Conservation (phyloP, 1,140 invertebrate species). For the Temnothorax nylanderi region DNA sequence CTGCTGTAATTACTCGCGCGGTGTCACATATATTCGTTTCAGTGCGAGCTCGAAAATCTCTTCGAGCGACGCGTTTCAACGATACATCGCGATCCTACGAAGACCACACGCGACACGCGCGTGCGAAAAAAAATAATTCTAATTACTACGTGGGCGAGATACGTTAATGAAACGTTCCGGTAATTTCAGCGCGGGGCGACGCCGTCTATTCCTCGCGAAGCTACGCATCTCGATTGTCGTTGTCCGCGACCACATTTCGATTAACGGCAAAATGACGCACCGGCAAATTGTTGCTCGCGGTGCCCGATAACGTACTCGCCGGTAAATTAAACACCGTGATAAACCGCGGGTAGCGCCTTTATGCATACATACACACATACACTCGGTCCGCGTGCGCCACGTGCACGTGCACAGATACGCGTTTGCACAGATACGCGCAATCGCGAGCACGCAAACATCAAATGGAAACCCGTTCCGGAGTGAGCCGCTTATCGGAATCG, state of each 20-base stretch:
- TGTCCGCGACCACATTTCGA: constrained; percentile 69
- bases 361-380: background rate
- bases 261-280: constrained; percentile 64
- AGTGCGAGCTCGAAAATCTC: constrained; percentile 44
- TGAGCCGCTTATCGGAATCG: constrained; percentile 70
- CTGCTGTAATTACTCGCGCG: constrained; percentile 27
- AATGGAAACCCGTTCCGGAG: constrained; percentile 67
- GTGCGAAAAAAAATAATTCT: constrained; percentile 36
- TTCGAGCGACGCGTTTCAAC: constrained; percentile 15
- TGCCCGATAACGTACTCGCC: constrained; percentile 61
- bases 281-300: constrained; percentile 71
- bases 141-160: constrained; percentile 26
- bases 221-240: constrained; percentile 39
- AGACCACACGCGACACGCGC: background rate
- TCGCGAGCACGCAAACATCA: constrained; percentile 20
- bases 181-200: constrained; percentile 28
- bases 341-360: constrained; percentile 66
- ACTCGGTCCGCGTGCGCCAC: too few species aligned
- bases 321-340: constrained; percentile 73
- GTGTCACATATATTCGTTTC: constrained; percentile 28
- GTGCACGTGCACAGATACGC: background rate
- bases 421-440: background rate
- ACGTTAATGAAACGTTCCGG: constrained; percentile 48
- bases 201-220: background rate
- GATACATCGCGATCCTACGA: background rate